phyloP scores from a whole-genome alignment of 2,888 invertebrate genomes.

The Dilophus febrilis region DNA sequence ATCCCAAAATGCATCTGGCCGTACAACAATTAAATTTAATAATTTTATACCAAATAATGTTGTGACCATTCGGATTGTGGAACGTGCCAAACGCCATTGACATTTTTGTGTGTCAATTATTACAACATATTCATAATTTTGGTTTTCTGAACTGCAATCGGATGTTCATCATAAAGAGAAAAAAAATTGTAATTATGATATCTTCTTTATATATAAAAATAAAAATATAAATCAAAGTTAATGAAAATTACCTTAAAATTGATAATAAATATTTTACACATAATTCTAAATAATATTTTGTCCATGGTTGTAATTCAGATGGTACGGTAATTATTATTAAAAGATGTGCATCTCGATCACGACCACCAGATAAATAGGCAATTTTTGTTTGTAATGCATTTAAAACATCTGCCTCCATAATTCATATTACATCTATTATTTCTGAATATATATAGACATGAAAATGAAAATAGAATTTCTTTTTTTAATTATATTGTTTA shows the following conservation, averaged over 20 bases:
- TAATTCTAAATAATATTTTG: conserved; percentile 25
- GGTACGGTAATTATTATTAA: conserved; percentile 43
- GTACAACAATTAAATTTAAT: conserved; percentile 42
- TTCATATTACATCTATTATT: not conserved
- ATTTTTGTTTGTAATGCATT: conserved; percentile 40
- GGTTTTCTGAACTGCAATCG: conserved; percentile 9
- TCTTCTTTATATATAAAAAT: not conserved
- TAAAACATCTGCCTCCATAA: conserved; percentile 38
- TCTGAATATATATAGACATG: too few relatives aligned
- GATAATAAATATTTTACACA: conserved; percentile 27
- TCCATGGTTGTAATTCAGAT: conserved; percentile 35
- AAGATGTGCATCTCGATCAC: conserved; percentile 45
- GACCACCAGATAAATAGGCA: conserved; percentile 46
- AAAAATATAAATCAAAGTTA: not conserved
- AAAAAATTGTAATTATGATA: not conserved
- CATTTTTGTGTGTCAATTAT: conserved; percentile 47
- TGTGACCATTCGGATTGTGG: conserved; percentile 40
- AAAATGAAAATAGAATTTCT: too few relatives aligned
- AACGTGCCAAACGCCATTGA: conserved; percentile 42
- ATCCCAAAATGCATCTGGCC: conserved; percentile 60
- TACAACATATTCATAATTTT: conserved; percentile 35
- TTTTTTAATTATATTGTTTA: too few relatives aligned
- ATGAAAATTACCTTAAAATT: conserved; percentile 22
- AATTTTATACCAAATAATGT: conserved; percentile 33
- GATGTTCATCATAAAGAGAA: conserved; percentile 8